Evolutionary conservation across 64 coral and sea anemone species (phyloP).

Genomic region (Montipora foliosa): DNA sequence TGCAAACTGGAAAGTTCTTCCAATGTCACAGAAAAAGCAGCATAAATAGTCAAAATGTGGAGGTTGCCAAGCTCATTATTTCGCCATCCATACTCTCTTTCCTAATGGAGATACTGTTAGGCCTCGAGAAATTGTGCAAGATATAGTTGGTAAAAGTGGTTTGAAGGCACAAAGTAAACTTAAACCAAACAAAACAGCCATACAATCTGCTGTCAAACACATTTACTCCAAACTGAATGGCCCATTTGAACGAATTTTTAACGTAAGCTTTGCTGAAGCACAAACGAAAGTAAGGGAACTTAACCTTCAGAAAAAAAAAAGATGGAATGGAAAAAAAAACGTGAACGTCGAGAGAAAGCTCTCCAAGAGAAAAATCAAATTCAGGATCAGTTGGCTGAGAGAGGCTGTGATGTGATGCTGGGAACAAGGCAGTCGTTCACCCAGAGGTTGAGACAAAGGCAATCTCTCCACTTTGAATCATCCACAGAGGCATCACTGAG

Average conservation of each 20-base stretch:
- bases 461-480: slow-evolving; percentile 4
- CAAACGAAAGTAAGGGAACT: slow-evolving; percentile 15
- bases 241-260: background rate
- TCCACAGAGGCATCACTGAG: background rate
- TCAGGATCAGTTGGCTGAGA: slow-evolving; percentile 1
- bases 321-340: background rate
- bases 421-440: background rate
- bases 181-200: slow-evolving; percentile 8
- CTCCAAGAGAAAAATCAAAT: background rate
- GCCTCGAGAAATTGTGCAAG: background rate
- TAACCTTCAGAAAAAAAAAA: background rate
- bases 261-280: slow-evolving; percentile 25
- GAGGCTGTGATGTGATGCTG: background rate
- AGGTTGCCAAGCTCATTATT: background rate
- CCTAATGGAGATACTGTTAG: background rate
- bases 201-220: slow-evolving; percentile 6
- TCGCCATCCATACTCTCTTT: background rate
- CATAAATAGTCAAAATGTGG: background rate
- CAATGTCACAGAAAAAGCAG: background rate
- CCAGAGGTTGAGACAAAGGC: background rate
- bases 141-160: background rate
- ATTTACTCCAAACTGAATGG: slow-evolving; percentile 19
- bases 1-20: slow-evolving; percentile 10
- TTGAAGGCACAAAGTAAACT: slow-evolving; percentile 2
- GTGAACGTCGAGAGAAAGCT: background rate